phyloP scores from a whole-genome alignment of 2,888 invertebrate species.

The Oscheius myriophilus region DNA sequence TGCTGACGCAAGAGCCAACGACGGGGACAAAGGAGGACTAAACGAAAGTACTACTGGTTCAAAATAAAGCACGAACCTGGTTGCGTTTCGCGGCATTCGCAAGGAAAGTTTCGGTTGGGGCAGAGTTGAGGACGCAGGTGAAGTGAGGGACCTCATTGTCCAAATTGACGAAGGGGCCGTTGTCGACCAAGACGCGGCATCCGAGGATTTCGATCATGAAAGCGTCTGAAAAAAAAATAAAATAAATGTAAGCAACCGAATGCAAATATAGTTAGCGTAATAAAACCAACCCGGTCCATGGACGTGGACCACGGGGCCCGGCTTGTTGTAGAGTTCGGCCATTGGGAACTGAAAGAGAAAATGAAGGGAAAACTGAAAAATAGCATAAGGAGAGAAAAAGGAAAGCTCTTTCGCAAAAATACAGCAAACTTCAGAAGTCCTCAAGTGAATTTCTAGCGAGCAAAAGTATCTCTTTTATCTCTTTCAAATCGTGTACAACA shows the following conservation, averaged over 20 bases:
- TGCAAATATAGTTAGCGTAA: too few relatives aligned
- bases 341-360: conserved; percentile 9
- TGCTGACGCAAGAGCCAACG: conserved; percentile 14
- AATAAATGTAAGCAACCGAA: too few relatives aligned
- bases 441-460: too few relatives aligned
- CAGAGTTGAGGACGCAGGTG: conserved; percentile 18
- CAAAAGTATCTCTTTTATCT: too few relatives aligned
- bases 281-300: conserved; percentile 18
- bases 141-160: conserved; percentile 14
- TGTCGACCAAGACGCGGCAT: conserved; percentile 14
- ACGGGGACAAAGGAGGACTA: conserved; percentile 15
- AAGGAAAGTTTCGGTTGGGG: conserved; percentile 7
- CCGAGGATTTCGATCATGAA: conserved; percentile 27
- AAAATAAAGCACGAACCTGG: conserved; percentile 5
- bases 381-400: too few relatives aligned
- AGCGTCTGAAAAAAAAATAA: too few relatives aligned
- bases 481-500: too few relatives aligned
- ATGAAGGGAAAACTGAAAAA: background rate
- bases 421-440: too few relatives aligned
- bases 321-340: conserved; percentile 18
- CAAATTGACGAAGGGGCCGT: conserved; percentile 12
- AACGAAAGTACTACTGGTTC: background rate
- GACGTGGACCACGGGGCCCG: conserved; percentile 22
- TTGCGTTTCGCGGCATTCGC: conserved; percentile 21
- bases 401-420: too few relatives aligned